These are phyloP conservation scores for western clawed frog (Xenopus tropicalis) DNA, from an alignment of 2,113 vertebrate genomes.

Conservation along the genomic window UCB_Xtro_10.0 CM004447.2:103658501-103659000, in stretches of 20 bases:
- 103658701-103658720: constrained; percentile 54
- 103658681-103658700: constrained; percentile 72
- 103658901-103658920: too few relatives aligned
- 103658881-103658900: too few relatives aligned
- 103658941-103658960: too few relatives aligned
- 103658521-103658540: constrained; percentile 91
- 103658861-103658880: too few relatives aligned
- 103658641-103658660: constrained; percentile 78
- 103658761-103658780: constrained; percentile 29
- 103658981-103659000: too few relatives aligned
- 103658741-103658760: constrained; percentile 61
- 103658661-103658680: constrained; percentile 73
- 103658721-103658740: constrained; percentile 67
- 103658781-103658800: constrained; percentile 22
- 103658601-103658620: constrained; percentile 72
- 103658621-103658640: constrained; percentile 76
- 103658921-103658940: too few relatives aligned
- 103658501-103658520: constrained; percentile 91
- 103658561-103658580: constrained; percentile 85
- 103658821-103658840: background rate
- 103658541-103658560: constrained; percentile 88
- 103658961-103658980: too few relatives aligned
- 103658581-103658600: constrained; percentile 68
- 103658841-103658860: too few relatives aligned
- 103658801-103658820: too few relatives aligned